Conservation (phyloP, 2,113 vertebrate genomes). For the Misgurnus anguillicaudatus region DNA sequence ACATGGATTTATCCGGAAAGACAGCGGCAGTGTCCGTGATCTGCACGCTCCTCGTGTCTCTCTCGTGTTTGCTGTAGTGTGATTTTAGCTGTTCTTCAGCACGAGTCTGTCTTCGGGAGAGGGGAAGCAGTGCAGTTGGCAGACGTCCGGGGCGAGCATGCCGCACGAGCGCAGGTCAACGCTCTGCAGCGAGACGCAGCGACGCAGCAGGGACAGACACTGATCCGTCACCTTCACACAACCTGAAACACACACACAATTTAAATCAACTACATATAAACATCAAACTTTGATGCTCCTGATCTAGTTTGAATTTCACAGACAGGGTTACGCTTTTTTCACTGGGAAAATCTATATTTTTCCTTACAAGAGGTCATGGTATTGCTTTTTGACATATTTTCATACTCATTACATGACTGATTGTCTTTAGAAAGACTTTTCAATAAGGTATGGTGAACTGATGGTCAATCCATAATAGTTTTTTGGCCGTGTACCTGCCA, state of each 20-base stretch:
- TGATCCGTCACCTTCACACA: constrained; percentile 88
- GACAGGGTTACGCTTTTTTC: too few species aligned
- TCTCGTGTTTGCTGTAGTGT: constrained; percentile 18
- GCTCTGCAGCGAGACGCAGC: constrained; percentile 81
- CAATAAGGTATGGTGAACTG: too few species aligned
- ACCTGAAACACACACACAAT: constrained; percentile 64
- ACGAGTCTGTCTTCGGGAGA: constrained; percentile 82
- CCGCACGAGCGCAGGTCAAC: constrained; percentile 85
- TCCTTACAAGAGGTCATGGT: too few species aligned
- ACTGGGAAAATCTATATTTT: too few species aligned
- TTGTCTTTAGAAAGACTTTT: too few species aligned
- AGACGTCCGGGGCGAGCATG: constrained; percentile 78
- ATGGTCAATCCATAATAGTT: too few species aligned
- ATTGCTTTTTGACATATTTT: too few species aligned
- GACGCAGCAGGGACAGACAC: constrained; percentile 79
- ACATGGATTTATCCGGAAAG: constrained; percentile 62
- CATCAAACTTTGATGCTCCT: too few species aligned
- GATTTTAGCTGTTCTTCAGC: constrained; percentile 86
- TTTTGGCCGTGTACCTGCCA: constrained; percentile 76
- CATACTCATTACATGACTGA: too few species aligned
- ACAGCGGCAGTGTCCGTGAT: constrained; percentile 12
- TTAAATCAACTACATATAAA: not conserved
- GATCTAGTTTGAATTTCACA: too few species aligned
- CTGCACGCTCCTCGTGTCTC: not conserved
- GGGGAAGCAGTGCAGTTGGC: constrained; percentile 78